Percentiles rank a stretch among this genome's conserved stretches.
Evolutionary conservation across 1,140 invertebrate species (phyloP).

Genomic region (Schlechtendalia chinensis): DNA sequence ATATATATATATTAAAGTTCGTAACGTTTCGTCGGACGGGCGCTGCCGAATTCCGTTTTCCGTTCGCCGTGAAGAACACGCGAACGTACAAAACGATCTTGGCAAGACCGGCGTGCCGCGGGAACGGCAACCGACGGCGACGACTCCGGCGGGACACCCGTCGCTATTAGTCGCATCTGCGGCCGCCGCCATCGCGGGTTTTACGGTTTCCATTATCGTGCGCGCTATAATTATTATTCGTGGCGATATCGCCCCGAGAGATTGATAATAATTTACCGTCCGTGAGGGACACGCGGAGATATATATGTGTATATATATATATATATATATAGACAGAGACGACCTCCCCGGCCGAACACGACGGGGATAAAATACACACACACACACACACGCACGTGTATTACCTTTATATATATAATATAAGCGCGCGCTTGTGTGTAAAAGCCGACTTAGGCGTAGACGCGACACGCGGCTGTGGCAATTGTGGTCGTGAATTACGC

Average conservation of each 20-base stretch:
- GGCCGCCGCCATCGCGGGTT: background rate
- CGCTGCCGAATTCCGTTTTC: background rate
- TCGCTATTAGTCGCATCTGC: conserved; percentile 6
- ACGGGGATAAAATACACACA: background rate
- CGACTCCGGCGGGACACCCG: background rate
- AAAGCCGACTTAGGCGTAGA: background rate
- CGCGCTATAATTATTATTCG: conserved; percentile 41
- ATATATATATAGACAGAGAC: too few species aligned
- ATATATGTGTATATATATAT: too few species aligned
- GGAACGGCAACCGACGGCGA: background rate
- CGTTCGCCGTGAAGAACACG: background rate
- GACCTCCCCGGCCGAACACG: background rate
- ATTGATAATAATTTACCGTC: conserved; percentile 38
- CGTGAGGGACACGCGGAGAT: too few species aligned
- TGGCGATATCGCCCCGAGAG: conserved; percentile 15
- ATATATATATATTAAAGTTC: background rate
- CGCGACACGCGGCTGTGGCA: background rate
- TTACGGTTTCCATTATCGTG: conserved; percentile 32
- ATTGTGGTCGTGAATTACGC: background rate
- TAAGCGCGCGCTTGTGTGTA: background rate
- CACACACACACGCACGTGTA: background rate
- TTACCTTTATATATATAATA: background rate
- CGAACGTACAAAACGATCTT: background rate
- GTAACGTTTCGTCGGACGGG: background rate
- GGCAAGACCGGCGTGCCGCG: background rate